Evolutionary conservation across 2,797 vertebrate genomes (phyloP), one percentile per base, ranked within the genome.

Genomic region (Champsocephalus esox): DNA sequence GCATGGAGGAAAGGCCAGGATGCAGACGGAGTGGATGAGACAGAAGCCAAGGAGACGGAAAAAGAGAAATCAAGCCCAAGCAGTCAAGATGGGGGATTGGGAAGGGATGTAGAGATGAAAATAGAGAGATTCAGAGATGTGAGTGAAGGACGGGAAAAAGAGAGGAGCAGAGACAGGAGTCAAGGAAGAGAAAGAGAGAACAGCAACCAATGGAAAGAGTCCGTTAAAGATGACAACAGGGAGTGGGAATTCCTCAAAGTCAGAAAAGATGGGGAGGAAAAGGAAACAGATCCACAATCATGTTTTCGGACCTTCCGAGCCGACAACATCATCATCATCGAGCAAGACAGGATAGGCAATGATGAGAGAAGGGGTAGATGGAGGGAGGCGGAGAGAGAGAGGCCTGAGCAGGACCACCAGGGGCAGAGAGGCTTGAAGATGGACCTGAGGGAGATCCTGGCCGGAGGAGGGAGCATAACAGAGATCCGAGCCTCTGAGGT

Each of bases 271-370:
- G 84, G 84, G 2, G 89, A 88, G 50, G 87, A 84, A 58, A 87
- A 75, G 72, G 89, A 92, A 24, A 56, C 56, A 2, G 77, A 82
- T 46, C 34, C 68, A n/a, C 24, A 67, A 3, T 19, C 64, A 0
- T 58, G 63, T 75, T 71, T 96, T 12, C 90, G 92, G 6, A 94
- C 94, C 12, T 92, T 95, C 55, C 88, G 93, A 19, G 95, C 94
- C 0, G 94, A 96, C 63, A 96, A 96, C 44, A 93, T 96, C 61
- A 95, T 96, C 76, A 95, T 95, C 66, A 95, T 95, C 0, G 94
- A 96, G 66, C 93, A 94, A 51, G 93, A 95, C 3, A 84, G 87
- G 8, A 92, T 82, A 38, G 41, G 71, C 3, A 81, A 66, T 0
- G 86, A 92, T 2, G 90, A 93, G 51, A 88, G 68, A 59, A 74